Evolutionary conservation across 2,888 invertebrate genomes (phyloP).

Genomic region (Orchesella flavescens): DNA sequence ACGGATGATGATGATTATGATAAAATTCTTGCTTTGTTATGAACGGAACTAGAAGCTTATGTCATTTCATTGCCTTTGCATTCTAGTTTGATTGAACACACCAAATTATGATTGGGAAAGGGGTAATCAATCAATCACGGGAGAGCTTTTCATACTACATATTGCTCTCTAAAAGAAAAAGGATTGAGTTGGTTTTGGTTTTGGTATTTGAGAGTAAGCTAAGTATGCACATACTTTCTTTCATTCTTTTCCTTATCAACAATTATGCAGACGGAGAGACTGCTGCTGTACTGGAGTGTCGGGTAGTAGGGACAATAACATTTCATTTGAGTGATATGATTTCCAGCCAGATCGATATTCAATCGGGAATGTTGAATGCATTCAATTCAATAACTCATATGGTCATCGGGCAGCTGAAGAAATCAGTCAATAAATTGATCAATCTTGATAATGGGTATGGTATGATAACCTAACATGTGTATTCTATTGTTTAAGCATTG

Average conservation of each 20-base stretch:
- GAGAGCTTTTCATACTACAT: neutral
- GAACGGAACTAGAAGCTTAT: neutral
- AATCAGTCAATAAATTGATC: neutral
- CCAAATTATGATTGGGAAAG: constrained; percentile 21
- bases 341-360: neutral
- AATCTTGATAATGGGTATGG: neutral
- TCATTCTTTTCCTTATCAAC: neutral
- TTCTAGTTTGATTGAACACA: constrained; percentile 3
- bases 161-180: neutral
- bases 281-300: too few relatives aligned
- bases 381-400: neutral
- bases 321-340: neutral
- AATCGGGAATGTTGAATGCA: too few relatives aligned
- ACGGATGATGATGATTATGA: too few relatives aligned
- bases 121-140: constrained; percentile 42
- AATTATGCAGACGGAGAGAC: neutral
- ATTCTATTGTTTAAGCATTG: neutral
- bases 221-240: neutral
- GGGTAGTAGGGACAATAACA: neutral
- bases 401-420: neutral
- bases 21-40: neutral
- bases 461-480: neutral
- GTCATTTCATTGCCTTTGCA: neutral
- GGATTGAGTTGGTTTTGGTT: too few relatives aligned
- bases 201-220: too few relatives aligned